phyloP scores from a whole-genome alignment of 2,113 vertebrate genomes.

The Corythornis cristatus region DNA sequence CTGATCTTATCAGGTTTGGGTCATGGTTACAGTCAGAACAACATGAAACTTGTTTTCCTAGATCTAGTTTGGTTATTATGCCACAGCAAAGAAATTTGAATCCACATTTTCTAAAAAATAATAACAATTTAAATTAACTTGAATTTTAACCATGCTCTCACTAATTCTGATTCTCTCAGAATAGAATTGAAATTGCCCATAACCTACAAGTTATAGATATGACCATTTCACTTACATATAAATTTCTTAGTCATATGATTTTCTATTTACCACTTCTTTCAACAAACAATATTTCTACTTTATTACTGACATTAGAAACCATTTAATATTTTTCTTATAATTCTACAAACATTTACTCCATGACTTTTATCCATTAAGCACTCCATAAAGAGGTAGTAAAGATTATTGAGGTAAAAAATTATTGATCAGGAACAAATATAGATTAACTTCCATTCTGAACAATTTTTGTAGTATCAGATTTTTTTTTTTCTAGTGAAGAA shows the following conservation, averaged over 20 bases:
- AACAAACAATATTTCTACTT: conserved; percentile 13
- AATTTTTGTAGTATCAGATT: neutral
- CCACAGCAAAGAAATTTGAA: neutral
- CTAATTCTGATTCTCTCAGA: neutral
- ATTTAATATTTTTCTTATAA: neutral
- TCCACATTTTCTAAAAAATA: too few relatives aligned
- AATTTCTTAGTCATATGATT: conserved; percentile 11
- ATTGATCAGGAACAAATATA: conserved; percentile 35
- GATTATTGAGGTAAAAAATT: neutral
- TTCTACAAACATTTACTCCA: conserved; percentile 23
- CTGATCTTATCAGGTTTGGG: neutral
- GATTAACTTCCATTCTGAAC: neutral
- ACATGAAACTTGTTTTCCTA: neutral
- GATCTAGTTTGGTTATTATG: neutral
- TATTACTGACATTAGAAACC: neutral
- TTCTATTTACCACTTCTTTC: neutral
- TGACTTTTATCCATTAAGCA: conserved; percentile 28
- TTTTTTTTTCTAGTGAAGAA: neutral
- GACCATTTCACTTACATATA: neutral
- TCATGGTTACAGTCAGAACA: neutral
- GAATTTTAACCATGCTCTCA: too few relatives aligned
- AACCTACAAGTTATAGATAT: neutral
- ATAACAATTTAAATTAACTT: too few relatives aligned
- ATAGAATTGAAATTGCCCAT: neutral
- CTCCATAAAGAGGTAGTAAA: neutral